These are phyloP conservation scores for Dipodomys ordii DNA, from an alignment of 2,113 vertebrate genomes.

Conservation along the genomic window DNA sequence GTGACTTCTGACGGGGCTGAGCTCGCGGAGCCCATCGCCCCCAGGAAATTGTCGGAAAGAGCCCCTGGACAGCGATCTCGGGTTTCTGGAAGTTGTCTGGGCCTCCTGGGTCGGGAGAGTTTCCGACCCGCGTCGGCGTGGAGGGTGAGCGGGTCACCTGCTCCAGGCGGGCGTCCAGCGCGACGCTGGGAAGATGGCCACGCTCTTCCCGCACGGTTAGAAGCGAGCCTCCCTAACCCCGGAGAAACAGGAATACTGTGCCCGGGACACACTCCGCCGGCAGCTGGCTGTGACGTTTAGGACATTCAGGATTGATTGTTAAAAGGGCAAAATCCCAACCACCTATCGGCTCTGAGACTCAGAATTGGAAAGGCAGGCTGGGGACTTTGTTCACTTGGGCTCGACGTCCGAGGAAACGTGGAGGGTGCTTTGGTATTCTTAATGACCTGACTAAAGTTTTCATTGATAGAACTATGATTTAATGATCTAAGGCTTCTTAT, in stretches of 20 bases:
- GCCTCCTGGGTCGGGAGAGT: neutral
- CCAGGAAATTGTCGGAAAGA: neutral
- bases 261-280: neutral
- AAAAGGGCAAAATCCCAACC: neutral
- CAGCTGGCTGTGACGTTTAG: neutral
- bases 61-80: accelerated
- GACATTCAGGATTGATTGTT: neutral
- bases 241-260: neutral
- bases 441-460: neutral
- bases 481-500: neutral
- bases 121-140: neutral
- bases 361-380: neutral
- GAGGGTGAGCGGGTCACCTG: neutral
- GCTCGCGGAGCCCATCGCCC: neutral
- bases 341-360: neutral
- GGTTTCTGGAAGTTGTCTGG: neutral
- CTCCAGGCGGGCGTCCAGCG: neutral
- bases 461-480: neutral
- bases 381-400: neutral
- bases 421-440: neutral
- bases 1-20: neutral
- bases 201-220: neutral
- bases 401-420: neutral
- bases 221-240: neutral
- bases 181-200: neutral